phyloP scores from a whole-genome alignment of 1,140 invertebrate genomes.

The Lucilia cuprina region DNA sequence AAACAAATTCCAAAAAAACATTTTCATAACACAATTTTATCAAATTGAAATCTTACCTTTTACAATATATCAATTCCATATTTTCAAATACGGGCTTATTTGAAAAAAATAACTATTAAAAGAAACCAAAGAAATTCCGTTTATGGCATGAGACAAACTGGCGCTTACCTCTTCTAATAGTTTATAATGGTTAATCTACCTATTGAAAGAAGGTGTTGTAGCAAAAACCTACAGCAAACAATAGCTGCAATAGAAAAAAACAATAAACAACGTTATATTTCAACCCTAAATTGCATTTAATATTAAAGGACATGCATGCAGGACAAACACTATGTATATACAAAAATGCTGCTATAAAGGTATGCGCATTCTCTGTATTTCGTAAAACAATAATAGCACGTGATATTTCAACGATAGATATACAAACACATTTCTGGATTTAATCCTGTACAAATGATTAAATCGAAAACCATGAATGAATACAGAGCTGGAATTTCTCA shows the following conservation, averaged over 20 bases:
- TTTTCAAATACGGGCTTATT: too few species aligned
- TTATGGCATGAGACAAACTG: not conserved
- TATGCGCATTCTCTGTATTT: constrained; percentile 4
- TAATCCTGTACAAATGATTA: not conserved
- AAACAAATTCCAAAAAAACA: too few species aligned
- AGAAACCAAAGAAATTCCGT: too few species aligned
- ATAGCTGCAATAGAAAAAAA: not conserved
- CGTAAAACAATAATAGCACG: constrained; percentile 2
- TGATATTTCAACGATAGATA: not conserved
- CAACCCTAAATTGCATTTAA: constrained; percentile 1
- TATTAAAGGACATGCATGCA: not conserved
- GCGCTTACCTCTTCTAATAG: not conserved
- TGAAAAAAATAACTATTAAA: too few species aligned
- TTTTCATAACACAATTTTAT: too few species aligned
- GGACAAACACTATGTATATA: not conserved
- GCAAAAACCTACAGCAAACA: constrained; percentile 5
- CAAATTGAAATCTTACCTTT: too few species aligned
- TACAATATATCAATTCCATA: too few species aligned
- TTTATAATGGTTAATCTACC: not conserved
- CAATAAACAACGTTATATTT: not conserved
- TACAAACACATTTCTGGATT: not conserved
- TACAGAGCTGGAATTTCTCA: not conserved
- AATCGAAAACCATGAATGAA: not conserved
- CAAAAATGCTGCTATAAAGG: not conserved
- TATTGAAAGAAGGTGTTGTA: not conserved